Evolutionary conservation across 2,888 invertebrate species (phyloP), one percentile per base, ranked within the genome.

Genomic region (Agapostemon virescens): DNA sequence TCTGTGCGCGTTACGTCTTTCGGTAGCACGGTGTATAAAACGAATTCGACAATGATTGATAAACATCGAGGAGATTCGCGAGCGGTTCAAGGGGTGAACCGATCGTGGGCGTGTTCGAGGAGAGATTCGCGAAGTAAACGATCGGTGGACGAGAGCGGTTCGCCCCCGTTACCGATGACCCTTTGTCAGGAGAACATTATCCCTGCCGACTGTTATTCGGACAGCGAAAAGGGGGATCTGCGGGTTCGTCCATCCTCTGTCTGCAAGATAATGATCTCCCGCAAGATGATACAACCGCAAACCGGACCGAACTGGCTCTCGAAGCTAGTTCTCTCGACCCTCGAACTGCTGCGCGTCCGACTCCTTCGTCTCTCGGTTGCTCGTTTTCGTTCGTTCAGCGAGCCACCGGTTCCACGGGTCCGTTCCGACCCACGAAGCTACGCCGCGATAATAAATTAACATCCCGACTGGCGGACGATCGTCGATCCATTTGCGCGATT

Each of bases 261-360:
- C 77, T 78, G 72, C 55, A 74, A 85, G 86, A 87, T 88, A 86
- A 86, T 82, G 79, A 88, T 87, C 85, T 87, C 77, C 82, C 64
- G 30, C 71, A 69, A 83, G 82, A 69, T 77, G 75, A 85, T 78
- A 80, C 82, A 45, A 81, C 82, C 74, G 74, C 81, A 73, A 66
- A 42, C 67, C 55, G 49, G 63, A 33, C 38, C 13, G 42, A 13
- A 42, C 38, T 66, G n/a, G 45, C 58, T 26, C 36, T 64, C 55
- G 64, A 58, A 79, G 71, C 67, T 58, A 26, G 4, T 23, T 20
- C 63, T 49, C 45, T 55, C 36, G 26, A 26, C 68, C 26, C 23
- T 23, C 45, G 20, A 17, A 9, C 7, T 33, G 17, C 49, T 17
- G 20, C 20, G 30, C 13, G 5, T 45, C 20, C 30, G 4, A 17